These are phyloP conservation scores for Eucriotettix oculatus DNA, from an alignment of 2,888 invertebrate species.

Conservation along the genomic window DNA sequence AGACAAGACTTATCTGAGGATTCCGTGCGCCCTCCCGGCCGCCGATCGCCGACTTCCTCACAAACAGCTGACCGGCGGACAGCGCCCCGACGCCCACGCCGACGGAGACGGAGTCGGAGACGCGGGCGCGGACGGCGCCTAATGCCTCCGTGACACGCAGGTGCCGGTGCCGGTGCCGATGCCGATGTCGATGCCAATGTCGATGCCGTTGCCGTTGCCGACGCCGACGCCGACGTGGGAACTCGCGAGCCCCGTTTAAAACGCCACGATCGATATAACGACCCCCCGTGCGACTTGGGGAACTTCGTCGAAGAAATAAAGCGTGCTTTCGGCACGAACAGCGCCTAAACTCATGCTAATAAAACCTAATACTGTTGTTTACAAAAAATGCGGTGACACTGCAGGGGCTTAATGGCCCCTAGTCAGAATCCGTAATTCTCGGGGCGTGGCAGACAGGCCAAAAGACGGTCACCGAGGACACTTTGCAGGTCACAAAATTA, in stretches of 20 bases:
- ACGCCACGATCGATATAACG: neutral
- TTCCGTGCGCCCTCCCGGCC: neutral
- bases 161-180: too few relatives aligned
- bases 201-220: too few relatives aligned
- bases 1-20: neutral
- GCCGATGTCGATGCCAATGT: too few relatives aligned
- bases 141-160: slow-evolving; percentile 12
- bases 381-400: neutral
- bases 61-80: neutral
- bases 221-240: slow-evolving; percentile 11
- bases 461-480: too few relatives aligned
- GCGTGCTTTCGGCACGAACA: neutral
- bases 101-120: neutral
- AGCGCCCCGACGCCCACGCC: neutral
- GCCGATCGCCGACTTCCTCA: neutral
- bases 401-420: too few relatives aligned
- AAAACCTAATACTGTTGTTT: neutral
- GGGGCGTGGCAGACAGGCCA: too few relatives aligned
- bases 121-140: slow-evolving; percentile 1
- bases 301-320: neutral
- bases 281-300: neutral
- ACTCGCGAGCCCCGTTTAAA: slow-evolving; percentile 4
- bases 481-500: too few relatives aligned
- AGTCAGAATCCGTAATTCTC: too few relatives aligned
- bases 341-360: neutral